Evolutionary conservation across 1,140 invertebrate genomes (phyloP).

Genomic region (Drosophila nigromelanica): DNA sequence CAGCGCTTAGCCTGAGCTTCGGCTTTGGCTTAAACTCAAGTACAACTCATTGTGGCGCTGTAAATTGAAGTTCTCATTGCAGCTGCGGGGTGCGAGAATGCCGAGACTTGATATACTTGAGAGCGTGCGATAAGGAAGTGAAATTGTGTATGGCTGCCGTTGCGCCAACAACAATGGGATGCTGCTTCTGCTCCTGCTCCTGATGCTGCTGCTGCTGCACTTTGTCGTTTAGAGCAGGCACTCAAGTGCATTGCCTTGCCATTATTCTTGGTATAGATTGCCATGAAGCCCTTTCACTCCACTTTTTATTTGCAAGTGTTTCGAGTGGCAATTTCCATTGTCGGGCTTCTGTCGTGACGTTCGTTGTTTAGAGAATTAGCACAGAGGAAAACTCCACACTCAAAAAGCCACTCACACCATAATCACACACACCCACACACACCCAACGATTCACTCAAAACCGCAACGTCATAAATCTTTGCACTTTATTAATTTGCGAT

Average conservation of each 20-base stretch:
- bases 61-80: conserved; percentile 74
- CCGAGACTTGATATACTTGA: conserved; percentile 45
- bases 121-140: conserved; percentile 70
- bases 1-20: conserved; percentile 26
- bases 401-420: conserved; percentile 7
- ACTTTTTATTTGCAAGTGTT: conserved; percentile 33
- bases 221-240: conserved; percentile 56
- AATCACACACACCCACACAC: conserved; percentile 9
- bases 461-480: conserved; percentile 57
- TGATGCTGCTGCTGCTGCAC: conserved; percentile 24
- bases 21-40: conserved; percentile 51
- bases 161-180: conserved; percentile 61
- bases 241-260: conserved; percentile 58
- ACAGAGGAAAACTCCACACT: conserved; percentile 36
- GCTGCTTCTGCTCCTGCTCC: conserved; percentile 1
- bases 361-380: conserved; percentile 43
- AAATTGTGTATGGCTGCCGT: conserved; percentile 73
- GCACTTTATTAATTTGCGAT: conserved; percentile 78
- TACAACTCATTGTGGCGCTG: conserved; percentile 65
- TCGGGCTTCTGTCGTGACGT: conserved; percentile 39
- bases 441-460: not conserved
- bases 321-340: conserved; percentile 64
- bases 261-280: conserved; percentile 31
- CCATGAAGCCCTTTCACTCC: conserved; percentile 3
- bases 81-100: conserved; percentile 19